phyloP scores from a whole-genome alignment of 1,140 invertebrate species.

The Diuraphis noxia region DNA sequence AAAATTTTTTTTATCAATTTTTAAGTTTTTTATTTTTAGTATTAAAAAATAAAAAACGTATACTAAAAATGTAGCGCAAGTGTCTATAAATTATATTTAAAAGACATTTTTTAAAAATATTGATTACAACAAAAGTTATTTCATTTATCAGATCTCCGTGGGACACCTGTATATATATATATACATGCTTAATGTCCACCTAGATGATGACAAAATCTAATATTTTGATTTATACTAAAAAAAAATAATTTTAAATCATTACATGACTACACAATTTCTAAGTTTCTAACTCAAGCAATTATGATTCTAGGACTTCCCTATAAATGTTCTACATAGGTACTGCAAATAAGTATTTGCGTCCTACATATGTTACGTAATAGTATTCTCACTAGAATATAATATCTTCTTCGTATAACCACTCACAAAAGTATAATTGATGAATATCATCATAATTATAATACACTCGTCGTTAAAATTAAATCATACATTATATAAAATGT shows the following conservation, averaged over 20 bases:
- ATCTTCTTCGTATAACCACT: not conserved
- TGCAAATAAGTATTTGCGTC: not conserved
- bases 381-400: not conserved
- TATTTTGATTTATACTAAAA: not conserved
- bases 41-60: too few species aligned
- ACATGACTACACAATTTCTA: not conserved
- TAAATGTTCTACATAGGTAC: not conserved
- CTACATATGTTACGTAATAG: not conserved
- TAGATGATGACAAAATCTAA: not conserved
- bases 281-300: not conserved
- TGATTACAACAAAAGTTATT: too few species aligned
- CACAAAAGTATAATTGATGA: not conserved
- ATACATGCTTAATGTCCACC: not conserved
- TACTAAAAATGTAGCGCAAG: too few species aligned
- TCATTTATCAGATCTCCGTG: too few species aligned
- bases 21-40: too few species aligned
- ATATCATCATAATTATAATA: not conserved
- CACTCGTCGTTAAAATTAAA: not conserved
- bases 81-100: too few species aligned
- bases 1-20: too few species aligned
- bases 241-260: not conserved
- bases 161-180: too few species aligned
- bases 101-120: too few species aligned
- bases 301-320: not conserved
- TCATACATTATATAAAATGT: not conserved